Percentiles rank a stretch among this genome's conserved stretches.
Conservation (phyloP, 37 sponge, comb jelly and placozoan species). For the Theonella swinhoei region DNA sequence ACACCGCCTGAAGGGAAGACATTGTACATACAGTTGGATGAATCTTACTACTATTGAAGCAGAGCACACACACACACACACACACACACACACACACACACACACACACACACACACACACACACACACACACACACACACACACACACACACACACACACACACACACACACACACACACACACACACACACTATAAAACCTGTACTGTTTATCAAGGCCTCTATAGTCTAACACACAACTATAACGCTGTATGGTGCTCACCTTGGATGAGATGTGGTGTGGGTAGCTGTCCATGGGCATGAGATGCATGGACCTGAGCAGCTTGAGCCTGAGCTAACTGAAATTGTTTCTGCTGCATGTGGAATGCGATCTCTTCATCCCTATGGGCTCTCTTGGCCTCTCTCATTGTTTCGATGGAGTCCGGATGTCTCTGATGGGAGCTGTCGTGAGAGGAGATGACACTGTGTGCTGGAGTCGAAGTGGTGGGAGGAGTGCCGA, state of each 20-base stretch:
- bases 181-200: neutral
- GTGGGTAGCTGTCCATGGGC: neutral
- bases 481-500: neutral
- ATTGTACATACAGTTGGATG: too few species aligned
- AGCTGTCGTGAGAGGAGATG: neutral
- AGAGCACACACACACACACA: too few species aligned
- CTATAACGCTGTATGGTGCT: neutral
- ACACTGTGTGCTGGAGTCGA: neutral
- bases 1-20: neutral
- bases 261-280: neutral
- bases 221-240: too few species aligned
- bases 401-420: neutral
- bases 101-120: too few species aligned
- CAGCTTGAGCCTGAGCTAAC: neutral
- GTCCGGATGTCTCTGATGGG: neutral
- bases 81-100: too few species aligned
- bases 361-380: neutral
- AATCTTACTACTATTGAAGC: too few species aligned
- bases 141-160: neutral
- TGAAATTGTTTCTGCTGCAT: slow-evolving; percentile 12
- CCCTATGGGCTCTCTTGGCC: neutral
- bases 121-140: too few species aligned
- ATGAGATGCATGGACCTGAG: neutral
- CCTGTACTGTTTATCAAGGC: too few species aligned
- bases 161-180: neutral